Evolutionary conservation across 2,888 invertebrate species (phyloP), one percentile per base, ranked within the genome.

Genomic region (Orchesellides sinensis): DNA sequence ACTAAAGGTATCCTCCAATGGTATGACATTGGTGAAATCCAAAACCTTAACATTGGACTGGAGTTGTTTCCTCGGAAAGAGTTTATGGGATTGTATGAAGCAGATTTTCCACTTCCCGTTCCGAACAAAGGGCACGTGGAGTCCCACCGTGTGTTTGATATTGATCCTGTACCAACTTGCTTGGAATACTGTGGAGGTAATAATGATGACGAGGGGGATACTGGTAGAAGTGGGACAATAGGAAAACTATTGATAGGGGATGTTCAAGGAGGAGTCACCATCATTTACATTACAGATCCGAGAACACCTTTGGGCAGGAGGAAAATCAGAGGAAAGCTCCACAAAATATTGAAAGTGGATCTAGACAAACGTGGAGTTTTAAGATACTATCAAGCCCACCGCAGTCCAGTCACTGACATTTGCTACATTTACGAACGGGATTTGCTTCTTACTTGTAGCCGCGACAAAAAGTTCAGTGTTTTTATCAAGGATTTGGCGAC

Each of bases 21-120:
- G 84, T 87, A 87, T 45, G 87, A 87, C 45, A 83, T 87, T 35
- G 87, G 87, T 17, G 87, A 85, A 68, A 85, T 87, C 47, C 83
- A 85, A 56, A 69, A 59, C 5, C 79, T 84, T 23, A 83, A 68
- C 54, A 75, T 86, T 70, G 88, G 88, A 1, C 40, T 88, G 52
- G 86, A 85, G 35, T 49, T 86, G 4, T 80, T 87, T 59, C 88
- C 88, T n/a, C 52, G 85, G 8, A 80, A 81, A 59, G 63, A 83
- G 59, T 87, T 85, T 56, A 63, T 83, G 35, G 25, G 45, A 14
- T 47, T 88, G 8, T 83, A 56, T 45, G 52, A 70, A 19, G 79
- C 83, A 6, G 19, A 47, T 12, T 79, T 72, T 61, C 84, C 86
- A 2, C 52, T 82, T 14, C 19, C 61, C 0, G 56, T 83, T 21